A percentile compares a stretch with the other conserved stretches of the same genome.
Conservation (phyloP, 2,797 vertebrate species). For the Leptoclinus maculatus region DNA sequence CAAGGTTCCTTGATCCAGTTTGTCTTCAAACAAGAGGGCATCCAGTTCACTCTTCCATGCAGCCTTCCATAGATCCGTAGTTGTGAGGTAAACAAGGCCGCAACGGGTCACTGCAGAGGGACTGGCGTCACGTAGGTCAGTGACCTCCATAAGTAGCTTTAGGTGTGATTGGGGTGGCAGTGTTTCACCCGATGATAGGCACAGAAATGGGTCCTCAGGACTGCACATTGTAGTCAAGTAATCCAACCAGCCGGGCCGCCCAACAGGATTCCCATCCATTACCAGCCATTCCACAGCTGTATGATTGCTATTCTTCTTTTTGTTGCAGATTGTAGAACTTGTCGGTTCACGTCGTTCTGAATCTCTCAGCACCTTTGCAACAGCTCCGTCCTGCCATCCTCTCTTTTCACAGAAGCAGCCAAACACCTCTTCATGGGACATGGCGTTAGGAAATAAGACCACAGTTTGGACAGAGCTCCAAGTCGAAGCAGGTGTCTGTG, state of each 20-base stretch:
- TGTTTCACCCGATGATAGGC: slow-evolving; percentile 83
- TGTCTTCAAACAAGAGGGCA: slow-evolving; percentile 73
- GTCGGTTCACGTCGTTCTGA: slow-evolving; percentile 27
- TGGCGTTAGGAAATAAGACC: slow-evolving; percentile 86
- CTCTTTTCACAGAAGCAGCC: slow-evolving; percentile 77
- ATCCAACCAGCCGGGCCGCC: slow-evolving; percentile 85
- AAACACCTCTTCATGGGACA: slow-evolving; percentile 84
- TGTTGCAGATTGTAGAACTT: slow-evolving; percentile 4
- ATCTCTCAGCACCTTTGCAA: slow-evolving; percentile 79
- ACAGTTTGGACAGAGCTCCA: slow-evolving; percentile 77
- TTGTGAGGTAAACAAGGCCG: slow-evolving; percentile 82
- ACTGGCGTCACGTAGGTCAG: slow-evolving; percentile 78
- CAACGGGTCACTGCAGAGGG: slow-evolving; percentile 83
- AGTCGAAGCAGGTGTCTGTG: slow-evolving; percentile 24
- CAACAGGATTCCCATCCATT: slow-evolving; percentile 85
- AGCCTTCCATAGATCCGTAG: slow-evolving; percentile 84
- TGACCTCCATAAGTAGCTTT: slow-evolving; percentile 85
- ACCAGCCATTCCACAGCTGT: slow-evolving; percentile 82
- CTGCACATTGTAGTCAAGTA: slow-evolving; percentile 79
- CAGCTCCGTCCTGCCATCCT: slow-evolving; percentile 83
- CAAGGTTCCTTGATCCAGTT: slow-evolving; percentile 71
- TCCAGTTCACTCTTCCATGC: slow-evolving; percentile 82
- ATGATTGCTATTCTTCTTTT: slow-evolving; percentile 7
- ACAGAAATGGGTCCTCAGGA: slow-evolving; percentile 71
- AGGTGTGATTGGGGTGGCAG: slow-evolving; percentile 58